A percentile compares a stretch with the other conserved stretches of the same genome.
Conservation (phyloP, 2,888 invertebrate species). For the Rhimphoctona megacephalus region DNA sequence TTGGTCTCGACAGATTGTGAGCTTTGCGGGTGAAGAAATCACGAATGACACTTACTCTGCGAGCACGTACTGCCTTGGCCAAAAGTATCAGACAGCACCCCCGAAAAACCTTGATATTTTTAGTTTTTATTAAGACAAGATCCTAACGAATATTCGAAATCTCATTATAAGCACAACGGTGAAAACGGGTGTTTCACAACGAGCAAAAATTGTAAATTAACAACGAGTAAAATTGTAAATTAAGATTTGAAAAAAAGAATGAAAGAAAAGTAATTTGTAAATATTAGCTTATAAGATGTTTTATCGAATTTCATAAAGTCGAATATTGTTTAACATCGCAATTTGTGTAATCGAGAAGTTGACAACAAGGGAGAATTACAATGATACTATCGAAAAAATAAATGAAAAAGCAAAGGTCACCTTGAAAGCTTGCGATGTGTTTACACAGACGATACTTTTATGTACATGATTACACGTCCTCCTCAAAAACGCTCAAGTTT, state of each 20-base stretch:
- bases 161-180: background rate
- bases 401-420: constrained; percentile 68
- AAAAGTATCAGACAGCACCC: background rate
- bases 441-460: background rate
- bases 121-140: background rate
- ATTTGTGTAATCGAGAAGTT: background rate
- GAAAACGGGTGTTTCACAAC: too few species aligned
- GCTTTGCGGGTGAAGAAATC: constrained; percentile 34
- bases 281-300: too few species aligned
- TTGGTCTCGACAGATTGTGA: constrained; percentile 18
- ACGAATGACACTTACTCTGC: constrained; percentile 25
- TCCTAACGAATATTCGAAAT: background rate
- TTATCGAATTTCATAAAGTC: background rate
- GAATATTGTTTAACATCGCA: background rate
- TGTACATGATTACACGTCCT: too few species aligned
- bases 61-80: background rate
- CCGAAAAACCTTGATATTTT: background rate
- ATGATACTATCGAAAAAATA: background rate
- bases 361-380: background rate
- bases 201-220: too few species aligned
- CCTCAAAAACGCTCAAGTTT: background rate
- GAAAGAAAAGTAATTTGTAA: too few species aligned
- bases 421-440: background rate
- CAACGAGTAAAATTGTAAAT: too few species aligned
- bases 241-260: too few species aligned